phyloP scores from a whole-genome alignment of 2,888 invertebrate genomes.

The Netelia melanura region DNA sequence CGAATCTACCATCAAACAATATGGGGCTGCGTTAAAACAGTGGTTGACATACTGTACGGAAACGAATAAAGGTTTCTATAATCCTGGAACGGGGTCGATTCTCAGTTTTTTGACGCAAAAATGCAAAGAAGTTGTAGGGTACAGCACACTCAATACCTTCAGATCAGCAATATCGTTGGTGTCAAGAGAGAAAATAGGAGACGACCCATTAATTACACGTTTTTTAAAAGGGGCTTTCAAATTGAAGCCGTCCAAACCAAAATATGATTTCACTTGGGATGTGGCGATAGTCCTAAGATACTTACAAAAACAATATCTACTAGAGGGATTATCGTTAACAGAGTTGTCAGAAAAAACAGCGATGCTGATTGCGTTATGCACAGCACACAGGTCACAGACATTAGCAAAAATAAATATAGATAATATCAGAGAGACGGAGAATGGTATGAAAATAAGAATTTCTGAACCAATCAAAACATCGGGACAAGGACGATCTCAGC shows the following conservation, averaged over 20 bases:
- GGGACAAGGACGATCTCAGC: neutral
- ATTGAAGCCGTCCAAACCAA: too few species aligned
- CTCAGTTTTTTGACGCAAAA: slow-evolving; percentile 32
- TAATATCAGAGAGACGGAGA: too few species aligned
- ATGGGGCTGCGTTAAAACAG: slow-evolving; percentile 29
- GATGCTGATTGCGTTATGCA: too few species aligned
- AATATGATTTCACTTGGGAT: too few species aligned
- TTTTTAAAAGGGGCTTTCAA: slow-evolving; percentile 15
- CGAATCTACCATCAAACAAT: slow-evolving; percentile 52
- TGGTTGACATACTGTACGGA: slow-evolving; percentile 19
- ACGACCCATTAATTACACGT: slow-evolving; percentile 28
- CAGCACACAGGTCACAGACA: too few species aligned
- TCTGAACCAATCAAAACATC: neutral
- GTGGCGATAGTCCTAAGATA: too few species aligned
- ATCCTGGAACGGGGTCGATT: neutral
- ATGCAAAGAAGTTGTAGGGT: slow-evolving; percentile 43
- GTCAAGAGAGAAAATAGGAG: neutral
- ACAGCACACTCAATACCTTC: slow-evolving; percentile 30
- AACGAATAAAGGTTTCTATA: neutral
- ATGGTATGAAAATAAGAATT: too few species aligned
- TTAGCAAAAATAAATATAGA: too few species aligned
- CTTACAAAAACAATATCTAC: too few species aligned
- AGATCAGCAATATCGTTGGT: slow-evolving; percentile 52
- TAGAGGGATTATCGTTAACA: too few species aligned
- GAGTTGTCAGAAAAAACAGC: too few species aligned